A percentile compares a stretch with the other conserved stretches of the same genome.
phyloP scores from a whole-genome alignment of 1,140 invertebrate species.

The Homarus americanus region DNA sequence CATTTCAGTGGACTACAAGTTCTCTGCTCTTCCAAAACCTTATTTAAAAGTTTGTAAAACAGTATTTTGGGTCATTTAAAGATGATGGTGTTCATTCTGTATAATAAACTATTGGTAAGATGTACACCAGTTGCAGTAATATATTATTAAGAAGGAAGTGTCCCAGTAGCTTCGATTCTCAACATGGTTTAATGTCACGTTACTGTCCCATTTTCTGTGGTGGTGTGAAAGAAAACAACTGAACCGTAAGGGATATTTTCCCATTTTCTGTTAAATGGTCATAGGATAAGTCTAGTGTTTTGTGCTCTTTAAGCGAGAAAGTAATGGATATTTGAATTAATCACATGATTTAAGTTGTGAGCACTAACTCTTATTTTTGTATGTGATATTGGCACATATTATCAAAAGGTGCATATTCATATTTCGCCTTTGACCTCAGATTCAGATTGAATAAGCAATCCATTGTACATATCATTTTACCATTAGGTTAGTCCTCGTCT shows the following conservation, averaged over 20 bases:
- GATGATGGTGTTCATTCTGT: slow-evolving; percentile 71
- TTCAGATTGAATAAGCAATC: slow-evolving; percentile 70
- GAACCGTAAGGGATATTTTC: slow-evolving; percentile 62
- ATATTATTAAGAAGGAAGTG: slow-evolving; percentile 42
- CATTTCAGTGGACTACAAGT: slow-evolving; percentile 67
- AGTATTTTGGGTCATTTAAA: slow-evolving; percentile 67
- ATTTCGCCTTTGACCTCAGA: slow-evolving; percentile 68
- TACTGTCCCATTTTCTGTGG: slow-evolving; percentile 69
- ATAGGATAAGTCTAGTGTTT: slow-evolving; percentile 66
- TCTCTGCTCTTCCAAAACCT: slow-evolving; percentile 72
- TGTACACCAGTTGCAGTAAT: slow-evolving; percentile 63
- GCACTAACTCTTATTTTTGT: slow-evolving; percentile 73
- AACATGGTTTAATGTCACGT: slow-evolving; percentile 51
- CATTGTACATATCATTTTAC: slow-evolving; percentile 73
- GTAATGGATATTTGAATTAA: slow-evolving; percentile 60
- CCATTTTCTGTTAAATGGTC: slow-evolving; percentile 71
- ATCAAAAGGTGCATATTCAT: slow-evolving; percentile 71
- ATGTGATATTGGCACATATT: slow-evolving; percentile 72
- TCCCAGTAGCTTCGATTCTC: slow-evolving; percentile 54
- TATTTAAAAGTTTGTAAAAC: slow-evolving; percentile 67
- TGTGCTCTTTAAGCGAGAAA: slow-evolving; percentile 61
- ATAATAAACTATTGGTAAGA: slow-evolving; percentile 66
- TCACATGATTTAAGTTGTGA: slow-evolving; percentile 66
- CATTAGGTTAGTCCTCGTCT: slow-evolving; percentile 69
- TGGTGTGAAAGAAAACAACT: slow-evolving; percentile 62